Evolutionary conservation across 1,140 invertebrate species (phyloP), one percentile per base, ranked within the genome.

Genomic region (Drosophila eugracilis): DNA sequence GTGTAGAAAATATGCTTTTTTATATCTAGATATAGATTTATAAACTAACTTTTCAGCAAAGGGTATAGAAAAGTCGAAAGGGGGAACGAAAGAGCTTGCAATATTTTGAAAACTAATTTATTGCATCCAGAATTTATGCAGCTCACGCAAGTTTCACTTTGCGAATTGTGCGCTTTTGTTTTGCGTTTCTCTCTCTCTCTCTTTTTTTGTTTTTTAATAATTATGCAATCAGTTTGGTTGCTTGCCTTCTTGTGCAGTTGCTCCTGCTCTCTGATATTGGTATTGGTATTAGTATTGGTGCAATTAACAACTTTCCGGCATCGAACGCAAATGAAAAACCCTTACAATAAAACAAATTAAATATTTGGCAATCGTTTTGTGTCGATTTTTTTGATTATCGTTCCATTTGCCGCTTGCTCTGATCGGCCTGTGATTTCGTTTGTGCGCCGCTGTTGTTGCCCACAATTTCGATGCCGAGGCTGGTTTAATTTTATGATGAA

Each of bases 71-170:
- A 12, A 34, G 30, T 65, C 60, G 60, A 9, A 45, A 41, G 14
- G 1, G 54, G 3, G 0, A 1, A 4, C 4, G 12, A 26, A 21
- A 26, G 22, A 39, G 19, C 47, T 67, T 5, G 26, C 28, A n/a
- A 7, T 15, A 48, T 48, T 44, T 60, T 57, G 49, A 53, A 80
- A 60, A 48, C 54, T 70, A 69, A 73, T 75, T 84, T 75, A 84
- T 71, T 47, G 63, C 59, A 73, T 15, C 54, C 75, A 84, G 79
- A 84, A 84, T 84, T 84, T 84, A 84, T 84, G 75, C 79, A 63
- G 52, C 60, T 84, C 79, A 84, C 79, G 79, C 70, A 84, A 78
- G 72, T 84, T 84, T 78, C 59, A 78, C 67, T 63, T 73, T 47
- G 58, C 59, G 42, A 47, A 28, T 19, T 44, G 52, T 26, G 42